Evolutionary conservation across 2,888 invertebrate genomes (phyloP).

Genomic region (Opisthograptis luteolata): DNA sequence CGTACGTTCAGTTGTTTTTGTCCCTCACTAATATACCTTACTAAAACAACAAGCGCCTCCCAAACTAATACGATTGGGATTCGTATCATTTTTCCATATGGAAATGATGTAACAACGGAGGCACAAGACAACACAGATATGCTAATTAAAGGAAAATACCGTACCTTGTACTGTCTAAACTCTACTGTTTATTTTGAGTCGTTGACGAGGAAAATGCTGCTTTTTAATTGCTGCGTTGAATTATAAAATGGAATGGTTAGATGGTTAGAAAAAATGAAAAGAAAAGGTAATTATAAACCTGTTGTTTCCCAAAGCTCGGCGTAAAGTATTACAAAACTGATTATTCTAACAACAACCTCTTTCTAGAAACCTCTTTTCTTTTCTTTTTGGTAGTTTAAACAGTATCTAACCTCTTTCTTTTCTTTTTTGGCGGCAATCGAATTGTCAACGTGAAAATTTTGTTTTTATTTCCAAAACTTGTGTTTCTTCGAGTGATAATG

Average conservation of each 20-base stretch:
- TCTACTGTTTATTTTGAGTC: conserved; percentile 69
- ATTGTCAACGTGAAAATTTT: too few relatives aligned
- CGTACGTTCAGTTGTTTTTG: not conserved
- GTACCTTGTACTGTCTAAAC: conserved; percentile 55
- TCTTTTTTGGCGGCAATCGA: too few relatives aligned
- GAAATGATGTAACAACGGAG: conserved; percentile 76
- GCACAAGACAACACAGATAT: conserved; percentile 81
- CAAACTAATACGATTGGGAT: conserved; percentile 50
- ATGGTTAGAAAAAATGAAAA: conserved; percentile 18
- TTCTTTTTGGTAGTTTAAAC: too few relatives aligned
- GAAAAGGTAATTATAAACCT: too few relatives aligned
- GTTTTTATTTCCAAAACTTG: too few relatives aligned
- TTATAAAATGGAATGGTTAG: conserved; percentile 19
- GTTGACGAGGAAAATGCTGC: conserved; percentile 55
- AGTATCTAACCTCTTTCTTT: too few relatives aligned
- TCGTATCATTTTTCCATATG: conserved; percentile 83
- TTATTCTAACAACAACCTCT: too few relatives aligned
- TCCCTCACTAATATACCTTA: too few relatives aligned
- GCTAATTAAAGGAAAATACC: conserved; percentile 83
- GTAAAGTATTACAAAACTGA: too few relatives aligned
- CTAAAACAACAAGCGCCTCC: conserved; percentile 4
- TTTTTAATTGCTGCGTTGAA: conserved; percentile 37
- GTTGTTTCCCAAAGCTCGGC: too few relatives aligned
- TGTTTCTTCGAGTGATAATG: too few relatives aligned
- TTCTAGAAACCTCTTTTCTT: too few relatives aligned